Base-by-base conservation (phyloP, 2,888 invertebrate genomes). In the Tenthredo amoena region DNA sequence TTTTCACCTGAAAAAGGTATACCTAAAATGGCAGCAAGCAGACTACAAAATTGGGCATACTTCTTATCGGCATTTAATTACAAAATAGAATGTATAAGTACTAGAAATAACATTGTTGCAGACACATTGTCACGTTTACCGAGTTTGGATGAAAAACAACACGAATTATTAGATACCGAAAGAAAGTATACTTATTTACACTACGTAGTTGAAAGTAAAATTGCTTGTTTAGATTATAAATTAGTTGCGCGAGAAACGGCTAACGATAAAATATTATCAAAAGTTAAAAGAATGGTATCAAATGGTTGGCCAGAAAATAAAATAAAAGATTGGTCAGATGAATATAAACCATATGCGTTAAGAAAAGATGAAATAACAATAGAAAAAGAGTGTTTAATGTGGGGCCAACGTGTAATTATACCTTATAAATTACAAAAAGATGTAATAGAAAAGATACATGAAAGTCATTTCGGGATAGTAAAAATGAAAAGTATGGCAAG, bases 401-500 rank as follows among this genome's bases (percentile, higher is more conserved):
- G 50, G 55, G 79, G 79, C 6, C 34, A 34, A 1, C 18, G 79
- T 18, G 37, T 79, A 18, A 31, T 79, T 4, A 58, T 79, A 18
- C 79, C 79, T 10, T 50, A 34, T 10, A 34, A 18, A 55, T 58
- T 79, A 55, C 21, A 34, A 58, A 50, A 12, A n/a, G 34, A 50
- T 12, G 31, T 79, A 18, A 21, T 79, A 9, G 10, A 79, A 2
- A 26, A 79, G 50, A 7, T 55, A 31, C 79, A 79, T 58, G 58
- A 55, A 37, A 31, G 34, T n/a, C 79, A 79, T 37, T 26, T 50
- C 15, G 79, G 79, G 6, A 79, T 79, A 9, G 55, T 79, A 2
- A 50, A 34, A 55, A 79, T 79, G 79, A 79, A 79, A 55, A n/a
- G 21, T 15, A 55, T 79, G 15, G 79, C 79, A 34, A 79, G 79